Conservation (phyloP, 1,140 invertebrate genomes). For the Ceratina australensis region DNA sequence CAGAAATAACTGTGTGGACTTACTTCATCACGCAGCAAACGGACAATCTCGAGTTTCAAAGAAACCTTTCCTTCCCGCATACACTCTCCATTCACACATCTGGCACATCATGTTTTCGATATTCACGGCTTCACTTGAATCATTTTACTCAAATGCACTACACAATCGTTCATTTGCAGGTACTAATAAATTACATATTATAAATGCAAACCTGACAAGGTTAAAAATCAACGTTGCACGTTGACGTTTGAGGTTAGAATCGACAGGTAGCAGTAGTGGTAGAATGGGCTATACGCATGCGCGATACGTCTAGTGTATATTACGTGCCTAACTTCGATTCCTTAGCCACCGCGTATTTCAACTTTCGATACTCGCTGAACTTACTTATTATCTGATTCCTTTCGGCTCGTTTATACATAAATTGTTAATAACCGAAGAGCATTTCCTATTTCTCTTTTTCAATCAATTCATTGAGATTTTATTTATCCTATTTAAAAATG, state of each 20-base stretch:
- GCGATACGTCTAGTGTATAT: constrained; percentile 29
- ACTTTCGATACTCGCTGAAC: not conserved
- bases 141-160: constrained; percentile 9
- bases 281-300: constrained; percentile 62
- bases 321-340: constrained; percentile 46
- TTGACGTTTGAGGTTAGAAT: constrained; percentile 77
- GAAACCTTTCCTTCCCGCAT: constrained; percentile 29
- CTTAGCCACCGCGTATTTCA: constrained; percentile 28
- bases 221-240: constrained; percentile 60
- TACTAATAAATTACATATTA: constrained; percentile 19
- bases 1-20: constrained; percentile 47
- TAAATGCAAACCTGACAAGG: constrained; percentile 45
- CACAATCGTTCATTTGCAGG: constrained; percentile 4
- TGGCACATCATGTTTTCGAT: constrained; percentile 14
- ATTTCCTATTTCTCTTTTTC: too few relatives aligned
- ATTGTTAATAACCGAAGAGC: too few relatives aligned
- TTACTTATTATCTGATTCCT: too few relatives aligned
- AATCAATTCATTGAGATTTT: too few relatives aligned
- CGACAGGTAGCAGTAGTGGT: constrained; percentile 71
- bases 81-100: constrained; percentile 34
- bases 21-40: constrained; percentile 48
- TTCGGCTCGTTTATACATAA: not conserved
- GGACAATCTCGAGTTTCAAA: constrained; percentile 35
- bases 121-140: not conserved
- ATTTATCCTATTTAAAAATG: too few relatives aligned